phyloP scores from a whole-genome alignment of 2,888 invertebrate species.

The Ecdyonurus torrentis region DNA sequence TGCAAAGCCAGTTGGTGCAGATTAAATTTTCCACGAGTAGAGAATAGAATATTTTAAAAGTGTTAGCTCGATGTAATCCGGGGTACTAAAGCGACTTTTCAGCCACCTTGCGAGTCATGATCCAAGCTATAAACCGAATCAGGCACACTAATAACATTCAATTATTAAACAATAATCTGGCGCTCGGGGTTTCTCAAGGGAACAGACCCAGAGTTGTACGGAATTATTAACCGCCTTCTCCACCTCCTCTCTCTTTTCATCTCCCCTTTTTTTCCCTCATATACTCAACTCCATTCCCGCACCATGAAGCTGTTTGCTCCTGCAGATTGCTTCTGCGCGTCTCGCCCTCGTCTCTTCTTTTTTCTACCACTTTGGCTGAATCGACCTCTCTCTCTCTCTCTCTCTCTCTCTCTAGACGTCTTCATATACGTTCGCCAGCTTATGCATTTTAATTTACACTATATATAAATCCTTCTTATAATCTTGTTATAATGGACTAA shows the following conservation, averaged over 20 bases:
- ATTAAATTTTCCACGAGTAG: conserved; percentile 8
- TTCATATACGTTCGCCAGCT: no score
- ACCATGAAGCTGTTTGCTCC: neutral
- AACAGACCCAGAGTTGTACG: neutral
- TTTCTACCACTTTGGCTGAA: neutral
- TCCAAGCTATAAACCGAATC: conserved; percentile 7
- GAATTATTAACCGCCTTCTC: conserved; percentile 1
- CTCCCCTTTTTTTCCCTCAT: no score
- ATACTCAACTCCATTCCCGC: no score
- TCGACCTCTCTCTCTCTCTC: neutral
- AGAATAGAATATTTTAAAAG: conserved; percentile 9
- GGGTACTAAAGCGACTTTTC: conserved; percentile 5
- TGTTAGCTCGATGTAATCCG: conserved; percentile 1
- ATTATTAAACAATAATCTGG: conserved; percentile 10
- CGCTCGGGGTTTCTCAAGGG: neutral
- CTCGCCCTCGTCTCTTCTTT: neutral
- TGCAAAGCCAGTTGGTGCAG: conserved; percentile 2
- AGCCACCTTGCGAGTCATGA: conserved; percentile 7
- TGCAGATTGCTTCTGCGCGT: conserved; percentile 2
- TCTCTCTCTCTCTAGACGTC: no score
- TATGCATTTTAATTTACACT: neutral
- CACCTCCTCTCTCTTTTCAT: no score
- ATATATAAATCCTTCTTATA: neutral
- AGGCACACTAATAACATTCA: conserved; percentile 9
- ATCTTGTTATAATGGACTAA: neutral